Base-by-base conservation (phyloP, 2,888 invertebrate genomes). In the Drosophila niveifrons region DNA sequence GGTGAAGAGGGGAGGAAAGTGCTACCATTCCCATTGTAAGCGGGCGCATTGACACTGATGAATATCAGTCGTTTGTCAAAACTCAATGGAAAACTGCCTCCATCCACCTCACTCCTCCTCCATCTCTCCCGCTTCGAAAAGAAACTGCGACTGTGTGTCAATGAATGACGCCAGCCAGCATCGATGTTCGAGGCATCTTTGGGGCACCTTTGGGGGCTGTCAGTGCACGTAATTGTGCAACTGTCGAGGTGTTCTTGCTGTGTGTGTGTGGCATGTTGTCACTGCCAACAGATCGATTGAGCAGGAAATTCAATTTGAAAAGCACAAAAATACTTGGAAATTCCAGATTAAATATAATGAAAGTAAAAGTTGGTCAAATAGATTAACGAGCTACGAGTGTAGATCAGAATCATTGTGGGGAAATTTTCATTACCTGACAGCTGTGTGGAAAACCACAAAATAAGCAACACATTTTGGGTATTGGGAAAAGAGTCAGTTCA, bases 51-150 rank as follows among this genome's bases (percentile, higher is more conserved):
- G 90, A 90, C 90, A 90, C 89, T 90, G 90, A 90, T 90, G 90
- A 89, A 90, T 90, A 90, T 90, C 90, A 90, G 90, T 89, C 90
- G 89, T 90, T 90, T 90, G 90, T 90, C 90, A 90, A 90, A 90
- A 88, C 86, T 76, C 84, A 76, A 83, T 81, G 86, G 75, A 78
- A 87, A 83, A 78, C 82, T 84, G 80, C 65, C 41, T 67, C 39
- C 39, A 44, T n/a, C 1, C 17, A 52, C 69, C 55, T 6, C 18
- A 4, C 18, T 52, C 39, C 68, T 8, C 48, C 51, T 28, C 34
- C n/a, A n/a, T n/a, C 61, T 7, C 8, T 13, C 13, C 46, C 2
- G 13, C 2, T 29, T 18, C 7, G 34, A 44, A 34, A n/a, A 58
- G 53, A 51, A 50, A 58, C 59, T 67, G 48, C 6, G 53, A 34